A percentile compares a stretch with the other conserved stretches of the same genome.
phyloP scores from a whole-genome alignment of 1,140 invertebrate species.

The Hylaeus volcanicus region DNA sequence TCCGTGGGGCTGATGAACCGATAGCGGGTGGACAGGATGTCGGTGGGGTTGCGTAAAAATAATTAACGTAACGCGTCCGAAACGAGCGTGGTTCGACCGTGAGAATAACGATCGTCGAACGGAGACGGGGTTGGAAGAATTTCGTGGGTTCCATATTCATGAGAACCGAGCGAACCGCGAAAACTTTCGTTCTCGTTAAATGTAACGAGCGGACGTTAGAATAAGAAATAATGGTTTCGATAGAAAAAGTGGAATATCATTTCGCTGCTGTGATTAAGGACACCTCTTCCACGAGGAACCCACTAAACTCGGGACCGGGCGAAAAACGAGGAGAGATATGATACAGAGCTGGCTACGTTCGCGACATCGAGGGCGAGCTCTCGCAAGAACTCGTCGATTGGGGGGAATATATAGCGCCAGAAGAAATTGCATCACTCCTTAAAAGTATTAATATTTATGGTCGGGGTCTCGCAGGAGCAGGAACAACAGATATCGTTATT shows the following conservation, averaged over 20 bases:
- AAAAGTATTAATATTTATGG: no score
- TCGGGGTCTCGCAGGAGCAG: no score
- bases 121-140: neutral
- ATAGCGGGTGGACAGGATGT: no score
- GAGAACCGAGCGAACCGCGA: constrained; percentile 7
- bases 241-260: constrained; percentile 10
- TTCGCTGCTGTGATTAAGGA: neutral
- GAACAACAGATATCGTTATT: no score
- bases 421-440: no score
- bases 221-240: constrained; percentile 9
- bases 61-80: no score
- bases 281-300: neutral
- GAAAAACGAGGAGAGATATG: neutral
- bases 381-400: no score
- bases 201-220: constrained; percentile 28
- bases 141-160: constrained; percentile 40
- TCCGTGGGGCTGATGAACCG: no score
- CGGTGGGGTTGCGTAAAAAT: no score
- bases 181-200: constrained; percentile 36
- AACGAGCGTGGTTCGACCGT: neutral
- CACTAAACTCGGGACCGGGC: neutral
- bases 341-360: no score
- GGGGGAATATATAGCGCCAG: no score
- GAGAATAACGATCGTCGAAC: constrained; percentile 20
- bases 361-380: no score